phyloP scores from a whole-genome alignment of 2,888 invertebrate species.

The Zelleria hepariella region DNA sequence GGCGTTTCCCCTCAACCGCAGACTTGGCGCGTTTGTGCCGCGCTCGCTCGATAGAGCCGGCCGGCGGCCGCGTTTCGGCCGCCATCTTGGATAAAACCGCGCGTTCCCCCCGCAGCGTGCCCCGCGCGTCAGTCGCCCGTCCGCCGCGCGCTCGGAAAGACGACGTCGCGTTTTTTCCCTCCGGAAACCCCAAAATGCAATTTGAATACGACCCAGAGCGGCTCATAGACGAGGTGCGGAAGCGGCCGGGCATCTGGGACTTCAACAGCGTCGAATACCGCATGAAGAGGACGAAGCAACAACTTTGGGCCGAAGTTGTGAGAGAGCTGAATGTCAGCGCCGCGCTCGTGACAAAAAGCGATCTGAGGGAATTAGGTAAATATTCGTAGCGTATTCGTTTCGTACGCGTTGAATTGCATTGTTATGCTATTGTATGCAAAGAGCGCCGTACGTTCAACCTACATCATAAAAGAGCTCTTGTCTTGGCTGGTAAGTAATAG shows the following conservation, averaged over 20 bases:
- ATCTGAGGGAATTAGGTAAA: conserved; percentile 57
- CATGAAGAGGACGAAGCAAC: conserved; percentile 35
- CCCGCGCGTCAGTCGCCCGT: conserved; percentile 57
- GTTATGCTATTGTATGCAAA: background rate
- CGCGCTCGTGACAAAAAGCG: conserved; percentile 49
- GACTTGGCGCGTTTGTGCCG: conserved; percentile 18
- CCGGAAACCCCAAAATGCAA: conserved; percentile 38
- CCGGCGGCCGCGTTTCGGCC: conserved; percentile 26
- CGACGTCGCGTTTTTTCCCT: too few relatives aligned
- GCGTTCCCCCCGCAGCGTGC: conserved; percentile 33
- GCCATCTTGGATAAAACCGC: conserved; percentile 56
- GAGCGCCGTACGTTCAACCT: background rate
- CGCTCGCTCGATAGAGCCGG: conserved; percentile 14
- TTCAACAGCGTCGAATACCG: conserved; percentile 45
- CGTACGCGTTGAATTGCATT: too few relatives aligned
- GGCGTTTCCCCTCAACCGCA: conserved; percentile 17
- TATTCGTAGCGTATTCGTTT: background rate
- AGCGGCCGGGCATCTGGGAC: conserved; percentile 60
- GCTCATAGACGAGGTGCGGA: conserved; percentile 52
- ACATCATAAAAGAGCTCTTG: background rate
- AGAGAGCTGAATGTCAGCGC: conserved; percentile 43
- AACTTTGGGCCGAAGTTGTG: conserved; percentile 53
- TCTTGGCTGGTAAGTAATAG: too few relatives aligned
- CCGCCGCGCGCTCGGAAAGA: conserved; percentile 27
- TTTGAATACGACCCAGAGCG: conserved; percentile 62